These are phyloP conservation scores for Columbina picui DNA, from an alignment of 2,113 vertebrate genomes.

Conservation along the genomic window DNA sequence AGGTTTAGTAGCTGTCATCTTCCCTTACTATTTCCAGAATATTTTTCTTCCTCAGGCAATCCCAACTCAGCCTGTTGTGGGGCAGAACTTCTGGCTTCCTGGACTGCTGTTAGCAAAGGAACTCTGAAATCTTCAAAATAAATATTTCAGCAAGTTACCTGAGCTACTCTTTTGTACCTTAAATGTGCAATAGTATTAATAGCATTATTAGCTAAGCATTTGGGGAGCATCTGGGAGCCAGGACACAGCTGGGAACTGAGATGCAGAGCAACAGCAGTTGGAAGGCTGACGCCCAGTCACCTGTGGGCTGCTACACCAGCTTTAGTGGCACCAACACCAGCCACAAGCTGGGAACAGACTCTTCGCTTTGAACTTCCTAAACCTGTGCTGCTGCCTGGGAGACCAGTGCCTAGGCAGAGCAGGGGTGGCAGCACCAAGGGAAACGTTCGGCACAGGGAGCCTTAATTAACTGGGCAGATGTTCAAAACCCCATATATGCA, in stretches of 20 bases:
- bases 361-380: not conserved
- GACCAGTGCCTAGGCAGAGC: not conserved
- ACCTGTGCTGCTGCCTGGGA: not conserved
- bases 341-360: not conserved
- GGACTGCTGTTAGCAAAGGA: not conserved
- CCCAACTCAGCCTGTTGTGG: accelerated
- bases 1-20: not conserved
- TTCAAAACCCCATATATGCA: not conserved
- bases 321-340: not conserved
- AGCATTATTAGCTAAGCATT: not conserved
- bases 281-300: not conserved
- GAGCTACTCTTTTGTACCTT: not conserved
- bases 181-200: not conserved
- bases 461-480: not conserved
- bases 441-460: not conserved
- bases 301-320: accelerated
- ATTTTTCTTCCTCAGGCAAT: not conserved
- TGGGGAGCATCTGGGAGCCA: not conserved
- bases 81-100: not conserved
- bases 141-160: not conserved
- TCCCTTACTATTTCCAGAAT: not conserved
- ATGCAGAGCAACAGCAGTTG: not conserved
- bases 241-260: not conserved
- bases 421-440: not conserved
- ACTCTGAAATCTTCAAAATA: not conserved